phyloP scores from a whole-genome alignment of 2,888 invertebrate genomes.

The Allacma fusca region DNA sequence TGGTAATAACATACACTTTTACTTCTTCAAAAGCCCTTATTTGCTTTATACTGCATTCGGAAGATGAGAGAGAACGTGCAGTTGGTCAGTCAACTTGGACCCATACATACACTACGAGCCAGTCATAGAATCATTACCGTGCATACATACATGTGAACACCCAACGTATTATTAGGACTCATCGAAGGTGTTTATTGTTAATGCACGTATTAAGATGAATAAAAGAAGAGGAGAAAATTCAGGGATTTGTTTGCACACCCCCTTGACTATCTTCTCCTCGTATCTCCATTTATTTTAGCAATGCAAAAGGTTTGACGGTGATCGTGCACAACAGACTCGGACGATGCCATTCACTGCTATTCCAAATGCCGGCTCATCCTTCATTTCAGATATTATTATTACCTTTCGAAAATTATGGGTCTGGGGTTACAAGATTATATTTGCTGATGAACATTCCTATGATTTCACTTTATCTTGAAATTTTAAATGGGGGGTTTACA shows the following conservation, averaged over 20 bases:
- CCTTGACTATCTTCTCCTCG: neutral
- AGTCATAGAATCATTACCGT: neutral
- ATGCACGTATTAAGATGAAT: constrained; percentile 13
- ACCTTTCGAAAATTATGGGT: too few species aligned
- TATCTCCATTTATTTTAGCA: neutral
- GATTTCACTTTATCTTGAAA: too few species aligned
- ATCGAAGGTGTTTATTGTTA: constrained; percentile 10
- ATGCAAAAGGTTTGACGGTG: too few species aligned
- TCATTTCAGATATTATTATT: too few species aligned
- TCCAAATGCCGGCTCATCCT: too few species aligned
- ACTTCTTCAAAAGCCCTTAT: neutral
- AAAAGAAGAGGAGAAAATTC: constrained; percentile 23
- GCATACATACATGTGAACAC: constrained; percentile 3
- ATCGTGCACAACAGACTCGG: too few species aligned
- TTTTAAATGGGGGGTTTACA: too few species aligned
- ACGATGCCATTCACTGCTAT: too few species aligned
- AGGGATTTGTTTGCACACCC: neutral
- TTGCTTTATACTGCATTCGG: neutral
- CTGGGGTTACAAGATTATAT: too few species aligned
- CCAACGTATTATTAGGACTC: neutral
- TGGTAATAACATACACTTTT: constrained; percentile 12
- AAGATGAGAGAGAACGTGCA: neutral
- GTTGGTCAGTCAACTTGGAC: too few species aligned
- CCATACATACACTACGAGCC: neutral
- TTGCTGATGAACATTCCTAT: too few species aligned